Percentiles rank a stretch among this genome's conserved stretches.
These are phyloP conservation scores for Sitophilus oryzae DNA, from an alignment of 1,140 invertebrate genomes.

Conservation along the genomic window DNA sequence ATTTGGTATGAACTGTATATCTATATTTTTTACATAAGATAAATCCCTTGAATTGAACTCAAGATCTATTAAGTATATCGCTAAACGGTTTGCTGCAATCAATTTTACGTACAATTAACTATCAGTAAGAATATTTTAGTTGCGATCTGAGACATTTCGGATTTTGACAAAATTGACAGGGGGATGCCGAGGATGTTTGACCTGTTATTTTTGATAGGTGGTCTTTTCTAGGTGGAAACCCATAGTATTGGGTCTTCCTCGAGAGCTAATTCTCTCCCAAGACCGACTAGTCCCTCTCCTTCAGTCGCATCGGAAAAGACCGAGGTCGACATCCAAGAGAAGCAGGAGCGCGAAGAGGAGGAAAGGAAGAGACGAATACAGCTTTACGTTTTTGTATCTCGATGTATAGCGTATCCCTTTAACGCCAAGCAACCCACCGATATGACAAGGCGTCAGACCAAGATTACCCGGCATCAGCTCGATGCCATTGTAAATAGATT, in stretches of 20 bases:
- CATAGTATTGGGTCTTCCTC: conserved; percentile 40
- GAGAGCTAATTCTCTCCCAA: conserved; percentile 59
- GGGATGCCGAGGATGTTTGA: too few species aligned
- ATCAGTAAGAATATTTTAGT: too few species aligned
- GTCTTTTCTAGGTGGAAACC: conserved; percentile 19
- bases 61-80: too few species aligned
- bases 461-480: conserved; percentile 93
- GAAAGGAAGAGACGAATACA: conserved; percentile 89
- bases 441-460: conserved; percentile 87
- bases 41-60: too few species aligned
- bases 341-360: conserved; percentile 85
- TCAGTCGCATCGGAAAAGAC: conserved; percentile 74
- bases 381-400: conserved; percentile 96
- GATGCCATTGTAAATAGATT: conserved; percentile 93
- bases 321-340: conserved; percentile 65
- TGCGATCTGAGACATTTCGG: too few species aligned
- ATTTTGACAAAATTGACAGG: too few species aligned
- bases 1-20: too few species aligned
- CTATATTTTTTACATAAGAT: too few species aligned
- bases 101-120: too few species aligned
- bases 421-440: conserved; percentile 99
- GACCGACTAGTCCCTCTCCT: conserved; percentile 77
- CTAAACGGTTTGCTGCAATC: too few species aligned
- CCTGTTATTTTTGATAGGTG: too few species aligned
- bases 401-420: conserved; percentile 98